Percentiles rank a stretch among this genome's conserved stretches.
Conservation (phyloP, 2,888 invertebrate species). For the Anthophora plumipes region DNA sequence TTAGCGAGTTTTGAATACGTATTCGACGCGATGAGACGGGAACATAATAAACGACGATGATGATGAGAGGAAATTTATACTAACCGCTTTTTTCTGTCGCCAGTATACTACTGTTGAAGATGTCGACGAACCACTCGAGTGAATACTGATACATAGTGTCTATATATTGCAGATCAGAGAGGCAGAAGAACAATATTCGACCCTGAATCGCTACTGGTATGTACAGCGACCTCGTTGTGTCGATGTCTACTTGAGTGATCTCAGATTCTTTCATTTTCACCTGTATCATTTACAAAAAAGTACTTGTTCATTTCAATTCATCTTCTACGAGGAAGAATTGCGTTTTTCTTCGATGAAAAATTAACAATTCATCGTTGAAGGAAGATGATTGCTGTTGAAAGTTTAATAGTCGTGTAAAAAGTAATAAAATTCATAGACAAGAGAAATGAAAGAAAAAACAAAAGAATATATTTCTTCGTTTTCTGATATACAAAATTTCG, state of each 20-base stretch:
- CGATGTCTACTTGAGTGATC: constrained; percentile 93
- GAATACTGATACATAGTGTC: constrained; percentile 99
- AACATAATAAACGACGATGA: not conserved
- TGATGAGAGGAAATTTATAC: constrained; percentile 35
- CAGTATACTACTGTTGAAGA: constrained; percentile 91
- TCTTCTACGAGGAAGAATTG: too few species aligned
- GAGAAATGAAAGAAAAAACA: too few species aligned
- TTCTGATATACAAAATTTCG: too few species aligned
- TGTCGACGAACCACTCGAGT: constrained; percentile 94
- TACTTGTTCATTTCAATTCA: too few species aligned
- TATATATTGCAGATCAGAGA: constrained; percentile 92
- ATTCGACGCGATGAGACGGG: too few species aligned
- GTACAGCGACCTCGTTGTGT: constrained; percentile 92
- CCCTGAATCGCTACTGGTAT: constrained; percentile 94
- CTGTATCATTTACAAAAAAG: constrained; percentile 78
- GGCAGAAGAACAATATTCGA: constrained; percentile 94
- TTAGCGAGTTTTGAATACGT: too few species aligned
- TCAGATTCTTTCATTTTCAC: constrained; percentile 93
- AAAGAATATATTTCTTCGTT: too few species aligned
- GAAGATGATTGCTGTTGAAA: too few species aligned
- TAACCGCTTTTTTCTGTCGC: constrained; percentile 89
- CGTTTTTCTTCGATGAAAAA: too few species aligned
- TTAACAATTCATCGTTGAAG: too few species aligned
- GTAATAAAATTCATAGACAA: too few species aligned
- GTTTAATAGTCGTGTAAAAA: too few species aligned